Percentiles rank a stretch among this genome's conserved stretches.
Conservation (phyloP, 2,888 invertebrate genomes). For the Cartodere bifasciata region DNA sequence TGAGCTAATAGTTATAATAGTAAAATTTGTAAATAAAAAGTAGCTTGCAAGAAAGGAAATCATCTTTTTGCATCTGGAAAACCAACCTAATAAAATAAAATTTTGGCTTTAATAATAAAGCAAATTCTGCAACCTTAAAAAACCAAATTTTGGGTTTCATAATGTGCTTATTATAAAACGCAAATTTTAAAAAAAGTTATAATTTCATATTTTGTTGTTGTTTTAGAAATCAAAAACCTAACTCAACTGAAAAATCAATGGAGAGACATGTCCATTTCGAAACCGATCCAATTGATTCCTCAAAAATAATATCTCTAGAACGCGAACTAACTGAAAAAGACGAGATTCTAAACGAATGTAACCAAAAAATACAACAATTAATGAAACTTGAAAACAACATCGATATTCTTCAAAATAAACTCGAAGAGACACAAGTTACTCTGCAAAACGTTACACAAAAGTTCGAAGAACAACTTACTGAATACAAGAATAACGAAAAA, state of each 20-base stretch:
- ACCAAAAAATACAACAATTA: slow-evolving; percentile 41
- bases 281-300: slow-evolving; percentile 35
- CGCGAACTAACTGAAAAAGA: slow-evolving; percentile 48
- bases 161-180: too few species aligned
- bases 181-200: too few species aligned
- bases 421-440: slow-evolving; percentile 42
- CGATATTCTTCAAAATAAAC: slow-evolving; percentile 40
- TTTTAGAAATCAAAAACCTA: too few species aligned
- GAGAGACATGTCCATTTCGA: slow-evolving; percentile 36
- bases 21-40: too few species aligned
- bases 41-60: too few species aligned
- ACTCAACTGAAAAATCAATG: slow-evolving; percentile 27
- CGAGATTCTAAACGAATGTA: slow-evolving; percentile 42
- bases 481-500: slow-evolving; percentile 38
- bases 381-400: slow-evolving; percentile 39
- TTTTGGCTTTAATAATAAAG: too few species aligned
- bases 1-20: too few species aligned
- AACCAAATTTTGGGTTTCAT: too few species aligned
- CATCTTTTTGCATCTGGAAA: too few species aligned
- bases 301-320: slow-evolving; percentile 42
- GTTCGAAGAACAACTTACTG: slow-evolving; percentile 40
- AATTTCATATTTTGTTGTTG: too few species aligned
- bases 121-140: too few species aligned
- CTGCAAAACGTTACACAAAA: slow-evolving; percentile 36
- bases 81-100: too few species aligned